Percentiles rank a stretch among this genome's conserved stretches.
Conservation (phyloP, 2,888 invertebrate species). For the Rotaria socialis region DNA sequence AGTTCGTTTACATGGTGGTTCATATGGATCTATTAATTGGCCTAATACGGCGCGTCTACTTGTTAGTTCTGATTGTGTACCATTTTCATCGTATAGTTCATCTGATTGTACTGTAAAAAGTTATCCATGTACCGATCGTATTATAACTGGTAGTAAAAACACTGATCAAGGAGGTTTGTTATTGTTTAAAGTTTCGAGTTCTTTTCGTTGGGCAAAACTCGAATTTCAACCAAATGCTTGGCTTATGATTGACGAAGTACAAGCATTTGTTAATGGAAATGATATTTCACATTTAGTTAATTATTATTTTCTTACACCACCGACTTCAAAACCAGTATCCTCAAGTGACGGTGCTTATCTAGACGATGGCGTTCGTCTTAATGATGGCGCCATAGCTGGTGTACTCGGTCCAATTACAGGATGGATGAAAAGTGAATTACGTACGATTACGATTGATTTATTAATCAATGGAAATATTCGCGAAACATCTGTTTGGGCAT, state of each 20-base stretch:
- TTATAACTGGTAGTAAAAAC: background rate
- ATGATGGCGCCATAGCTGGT: background rate
- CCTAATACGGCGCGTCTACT: background rate
- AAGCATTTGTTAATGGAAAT: background rate
- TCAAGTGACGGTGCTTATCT: background rate
- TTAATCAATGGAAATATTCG: background rate
- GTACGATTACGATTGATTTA: background rate
- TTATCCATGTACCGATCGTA: background rate
- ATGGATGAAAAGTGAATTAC: background rate
- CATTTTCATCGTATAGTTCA: background rate
- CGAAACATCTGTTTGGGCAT: background rate
- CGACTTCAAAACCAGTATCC: background rate
- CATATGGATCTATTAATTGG: background rate
- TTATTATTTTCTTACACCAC: background rate
- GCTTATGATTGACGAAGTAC: conserved; percentile 11
- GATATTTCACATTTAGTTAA: background rate
- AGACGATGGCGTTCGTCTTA: background rate
- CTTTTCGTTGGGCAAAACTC: conserved; percentile 8
- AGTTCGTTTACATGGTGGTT: background rate
- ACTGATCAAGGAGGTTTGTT: background rate
- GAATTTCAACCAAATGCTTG: background rate
- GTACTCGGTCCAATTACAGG: background rate
- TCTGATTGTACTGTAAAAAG: background rate
- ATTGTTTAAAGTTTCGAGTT: background rate
- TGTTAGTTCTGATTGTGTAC: background rate